A percentile compares a stretch with the other conserved stretches of the same genome.
Evolutionary conservation across 1,140 invertebrate genomes (phyloP).

Genomic region (Mercenaria mercenaria): DNA sequence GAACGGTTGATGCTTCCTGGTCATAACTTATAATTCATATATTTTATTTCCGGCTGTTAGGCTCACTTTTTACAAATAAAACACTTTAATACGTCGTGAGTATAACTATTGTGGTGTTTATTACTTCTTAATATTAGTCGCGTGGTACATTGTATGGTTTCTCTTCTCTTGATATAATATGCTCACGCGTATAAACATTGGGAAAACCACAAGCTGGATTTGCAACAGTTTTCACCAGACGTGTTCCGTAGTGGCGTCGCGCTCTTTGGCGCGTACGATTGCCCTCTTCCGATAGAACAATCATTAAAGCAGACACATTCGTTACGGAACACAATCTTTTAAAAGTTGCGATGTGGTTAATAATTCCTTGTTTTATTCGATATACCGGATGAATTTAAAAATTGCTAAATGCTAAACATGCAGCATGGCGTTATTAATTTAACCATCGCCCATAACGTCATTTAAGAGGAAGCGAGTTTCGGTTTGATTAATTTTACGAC

Average conservation of each 20-base stretch:
- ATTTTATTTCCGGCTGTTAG: too few species aligned
- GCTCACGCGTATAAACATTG: too few species aligned
- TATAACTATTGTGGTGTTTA: too few species aligned
- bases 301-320: not conserved
- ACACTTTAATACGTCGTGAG: too few species aligned
- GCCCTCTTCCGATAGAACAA: not conserved
- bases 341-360: not conserved
- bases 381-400: conserved; percentile 8
- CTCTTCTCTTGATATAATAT: too few species aligned
- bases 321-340: not conserved
- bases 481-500: conserved; percentile 39
- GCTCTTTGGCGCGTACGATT: conserved; percentile 10
- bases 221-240: not conserved
- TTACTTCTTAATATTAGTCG: too few species aligned
- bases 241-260: not conserved
- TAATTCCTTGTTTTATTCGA: conserved; percentile 5
- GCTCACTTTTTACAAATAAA: too few species aligned
- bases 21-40: too few species aligned
- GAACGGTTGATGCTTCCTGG: too few species aligned
- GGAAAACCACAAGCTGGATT: too few species aligned
- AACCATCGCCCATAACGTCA: not conserved
- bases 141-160: too few species aligned
- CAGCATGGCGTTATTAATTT: not conserved
- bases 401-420: not conserved
- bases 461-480: conserved; percentile 14